These are phyloP conservation scores for Diplosoma virens DNA, from an alignment of 23 tunicate species.

Conservation along the genomic window DNA sequence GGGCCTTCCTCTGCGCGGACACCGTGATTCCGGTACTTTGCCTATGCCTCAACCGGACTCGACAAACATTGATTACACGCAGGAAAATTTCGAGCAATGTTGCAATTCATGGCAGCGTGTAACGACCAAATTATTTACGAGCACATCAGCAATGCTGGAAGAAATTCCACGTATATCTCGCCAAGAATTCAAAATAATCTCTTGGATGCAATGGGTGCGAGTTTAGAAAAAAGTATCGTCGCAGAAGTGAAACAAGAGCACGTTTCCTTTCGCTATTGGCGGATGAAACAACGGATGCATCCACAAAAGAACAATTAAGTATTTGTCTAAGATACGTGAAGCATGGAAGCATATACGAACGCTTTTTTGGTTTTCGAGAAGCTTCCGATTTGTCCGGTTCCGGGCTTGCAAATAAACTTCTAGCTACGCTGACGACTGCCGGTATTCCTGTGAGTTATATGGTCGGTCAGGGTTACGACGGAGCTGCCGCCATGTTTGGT, in stretches of 20 bases:
- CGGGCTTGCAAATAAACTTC: constrained; percentile 17
- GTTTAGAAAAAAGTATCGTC: constrained; percentile 15
- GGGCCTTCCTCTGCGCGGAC: too few species aligned
- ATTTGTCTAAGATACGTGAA: constrained; percentile 14
- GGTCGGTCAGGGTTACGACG: constrained; percentile 16
- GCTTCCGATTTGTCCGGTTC: constrained; percentile 5
- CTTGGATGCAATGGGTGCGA: constrained; percentile 18
- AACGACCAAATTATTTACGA: too few species aligned
- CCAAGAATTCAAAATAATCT: constrained; percentile 8
- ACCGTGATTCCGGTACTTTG: too few species aligned
- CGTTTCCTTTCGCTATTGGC: constrained; percentile 3
- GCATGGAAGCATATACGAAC: constrained; percentile 7
- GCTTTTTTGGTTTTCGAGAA: constrained; percentile 18
- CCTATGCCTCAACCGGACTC: too few species aligned
- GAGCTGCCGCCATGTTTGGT: constrained; percentile 15
- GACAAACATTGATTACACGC: too few species aligned
- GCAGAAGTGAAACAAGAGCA: constrained; percentile 9
- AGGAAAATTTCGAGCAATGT: too few species aligned
- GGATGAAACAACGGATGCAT: constrained; percentile 19
- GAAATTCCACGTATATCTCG: constrained; percentile 13
- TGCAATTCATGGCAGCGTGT: too few species aligned
- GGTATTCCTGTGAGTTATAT: not conserved
- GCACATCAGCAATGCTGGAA: constrained; percentile 8
- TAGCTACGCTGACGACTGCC: constrained; percentile 16
- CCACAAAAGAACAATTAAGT: constrained; percentile 11